Conservation (phyloP, 1,140 invertebrate species). For the Drosophila quadrilineata region DNA sequence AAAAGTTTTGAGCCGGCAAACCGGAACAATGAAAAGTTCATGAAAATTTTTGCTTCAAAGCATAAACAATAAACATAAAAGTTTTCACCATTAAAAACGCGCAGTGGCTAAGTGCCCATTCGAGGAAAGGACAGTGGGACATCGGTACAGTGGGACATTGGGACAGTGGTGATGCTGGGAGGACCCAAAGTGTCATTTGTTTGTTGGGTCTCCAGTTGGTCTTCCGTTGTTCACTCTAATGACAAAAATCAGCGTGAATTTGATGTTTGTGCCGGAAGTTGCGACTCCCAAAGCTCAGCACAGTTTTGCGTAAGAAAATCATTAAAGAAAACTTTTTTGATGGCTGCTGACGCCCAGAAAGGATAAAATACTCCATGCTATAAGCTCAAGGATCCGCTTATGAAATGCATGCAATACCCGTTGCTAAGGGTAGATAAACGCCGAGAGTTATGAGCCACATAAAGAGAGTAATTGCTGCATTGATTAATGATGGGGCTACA, state of each 20-base stretch:
- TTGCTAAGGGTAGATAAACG: too few species aligned
- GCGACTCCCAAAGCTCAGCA: background rate
- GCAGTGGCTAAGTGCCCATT: conserved; percentile 58
- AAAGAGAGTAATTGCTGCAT: too few species aligned
- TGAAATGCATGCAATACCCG: too few species aligned
- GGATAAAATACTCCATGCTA: conserved; percentile 2
- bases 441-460: too few species aligned
- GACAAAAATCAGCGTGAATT: conserved; percentile 76
- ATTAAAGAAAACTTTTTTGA: conserved; percentile 7
- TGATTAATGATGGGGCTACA: too few species aligned
- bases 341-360: too few species aligned
- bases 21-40: conserved; percentile 80
- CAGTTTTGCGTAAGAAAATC: conserved; percentile 17
- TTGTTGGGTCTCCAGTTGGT: conserved; percentile 45
- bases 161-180: background rate
- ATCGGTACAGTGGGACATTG: background rate
- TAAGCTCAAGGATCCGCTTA: background rate
- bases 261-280: conserved; percentile 60
- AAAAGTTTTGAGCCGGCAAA: conserved; percentile 70
- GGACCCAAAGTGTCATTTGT: conserved; percentile 26
- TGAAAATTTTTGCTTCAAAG: conserved; percentile 77
- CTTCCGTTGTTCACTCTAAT: conserved; percentile 62
- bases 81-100: conserved; percentile 75
- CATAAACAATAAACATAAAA: conserved; percentile 80
- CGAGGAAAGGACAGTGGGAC: background rate